phyloP scores from a whole-genome alignment of 2,113 vertebrate species.

The Myodes glareolus region DNA sequence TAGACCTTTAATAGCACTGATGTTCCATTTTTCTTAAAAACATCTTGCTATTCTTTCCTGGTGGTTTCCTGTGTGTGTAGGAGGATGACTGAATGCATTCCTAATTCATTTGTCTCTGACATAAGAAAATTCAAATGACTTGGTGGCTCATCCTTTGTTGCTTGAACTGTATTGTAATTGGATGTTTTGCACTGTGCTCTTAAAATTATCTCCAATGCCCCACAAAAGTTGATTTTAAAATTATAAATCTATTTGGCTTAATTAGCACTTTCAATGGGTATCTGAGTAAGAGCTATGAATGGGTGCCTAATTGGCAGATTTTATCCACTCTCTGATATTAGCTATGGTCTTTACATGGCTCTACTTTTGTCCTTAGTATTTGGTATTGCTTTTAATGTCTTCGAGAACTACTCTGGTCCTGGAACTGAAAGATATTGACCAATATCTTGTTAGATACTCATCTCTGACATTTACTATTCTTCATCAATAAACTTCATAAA shows the following conservation, averaged over 20 bases:
- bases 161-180: slow-evolving; percentile 3
- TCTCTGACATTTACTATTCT: slow-evolving; percentile 32
- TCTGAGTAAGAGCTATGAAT: slow-evolving; percentile 23
- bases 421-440: slow-evolving; percentile 34
- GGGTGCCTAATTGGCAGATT: neutral
- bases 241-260: slow-evolving; percentile 54
- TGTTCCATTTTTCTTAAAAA: neutral
- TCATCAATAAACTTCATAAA: slow-evolving; percentile 49
- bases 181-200: slow-evolving; percentile 7
- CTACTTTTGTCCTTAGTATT: neutral
- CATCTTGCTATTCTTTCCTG: neutral
- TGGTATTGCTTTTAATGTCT: neutral
- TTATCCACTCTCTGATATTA: neutral
- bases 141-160: neutral
- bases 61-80: neutral
- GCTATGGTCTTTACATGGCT: neutral
- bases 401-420: neutral
- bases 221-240: slow-evolving; percentile 54
- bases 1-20: neutral
- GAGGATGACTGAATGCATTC: neutral
- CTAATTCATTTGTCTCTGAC: slow-evolving; percentile 30
- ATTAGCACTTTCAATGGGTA: slow-evolving; percentile 50
- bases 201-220: slow-evolving; percentile 49
- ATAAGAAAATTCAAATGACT: neutral
- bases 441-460: slow-evolving; percentile 21